These are phyloP conservation scores for Drosophila ironensis DNA, from an alignment of 1,140 invertebrate species.

Conservation along the genomic window DNA sequence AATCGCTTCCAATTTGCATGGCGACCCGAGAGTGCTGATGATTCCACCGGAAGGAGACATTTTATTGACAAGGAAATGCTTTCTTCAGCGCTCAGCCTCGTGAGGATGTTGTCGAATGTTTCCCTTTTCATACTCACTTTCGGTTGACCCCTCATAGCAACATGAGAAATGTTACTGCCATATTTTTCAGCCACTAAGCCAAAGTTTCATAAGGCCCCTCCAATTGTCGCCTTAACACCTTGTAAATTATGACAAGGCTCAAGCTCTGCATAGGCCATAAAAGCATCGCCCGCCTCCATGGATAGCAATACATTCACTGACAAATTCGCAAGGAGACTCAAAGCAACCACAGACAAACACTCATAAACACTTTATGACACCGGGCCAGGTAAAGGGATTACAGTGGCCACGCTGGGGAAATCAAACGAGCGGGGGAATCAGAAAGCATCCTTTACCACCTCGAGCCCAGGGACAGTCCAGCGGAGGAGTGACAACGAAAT, in stretches of 20 bases:
- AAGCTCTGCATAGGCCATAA: slow-evolving; percentile 51
- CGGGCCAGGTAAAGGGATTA: slow-evolving; percentile 25
- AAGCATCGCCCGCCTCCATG: slow-evolving; percentile 26
- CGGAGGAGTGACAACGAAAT: slow-evolving; percentile 71
- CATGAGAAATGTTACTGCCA: slow-evolving; percentile 16
- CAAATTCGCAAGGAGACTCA: slow-evolving; percentile 14
- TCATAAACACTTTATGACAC: slow-evolving; percentile 76
- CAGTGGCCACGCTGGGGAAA: slow-evolving; percentile 65
- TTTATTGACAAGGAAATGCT: slow-evolving; percentile 53
- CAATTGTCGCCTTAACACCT: slow-evolving; percentile 74
- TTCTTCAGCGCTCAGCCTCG: slow-evolving; percentile 35
- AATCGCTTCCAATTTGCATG: slow-evolving; percentile 43
- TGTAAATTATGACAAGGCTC: slow-evolving; percentile 68
- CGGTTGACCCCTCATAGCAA: slow-evolving; percentile 7
- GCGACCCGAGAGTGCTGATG: slow-evolving; percentile 10
- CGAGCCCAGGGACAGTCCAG: slow-evolving; percentile 37
- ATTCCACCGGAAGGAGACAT: slow-evolving; percentile 29
- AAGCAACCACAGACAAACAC: slow-evolving; percentile 39
- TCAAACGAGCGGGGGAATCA: slow-evolving; percentile 56
- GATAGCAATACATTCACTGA: background rate
- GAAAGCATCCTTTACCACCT: background rate
- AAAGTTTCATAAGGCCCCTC: slow-evolving; percentile 28
- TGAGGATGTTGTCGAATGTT: slow-evolving; percentile 46
- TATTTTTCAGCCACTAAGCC: background rate
- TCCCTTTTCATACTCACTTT: slow-evolving; percentile 1